These are phyloP conservation scores for Cephus spinipes DNA, from an alignment of 2,888 invertebrate species.

Conservation along the genomic window DNA sequence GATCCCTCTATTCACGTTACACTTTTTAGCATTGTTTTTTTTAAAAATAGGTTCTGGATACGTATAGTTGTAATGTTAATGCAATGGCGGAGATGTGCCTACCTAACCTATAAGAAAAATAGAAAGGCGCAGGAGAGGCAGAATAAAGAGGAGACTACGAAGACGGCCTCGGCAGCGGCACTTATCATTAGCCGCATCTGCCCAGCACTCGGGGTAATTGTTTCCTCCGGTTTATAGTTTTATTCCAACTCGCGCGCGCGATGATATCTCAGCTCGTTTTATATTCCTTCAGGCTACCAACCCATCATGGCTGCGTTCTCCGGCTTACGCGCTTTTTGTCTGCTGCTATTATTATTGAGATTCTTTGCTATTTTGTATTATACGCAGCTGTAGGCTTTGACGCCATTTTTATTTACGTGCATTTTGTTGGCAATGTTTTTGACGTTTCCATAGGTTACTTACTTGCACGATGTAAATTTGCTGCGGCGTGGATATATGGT, in stretches of 20 bases:
- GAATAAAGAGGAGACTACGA: neutral
- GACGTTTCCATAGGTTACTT: neutral
- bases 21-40: neutral
- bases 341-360: neutral
- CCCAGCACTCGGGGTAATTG: slow-evolving; percentile 61
- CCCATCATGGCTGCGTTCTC: slow-evolving; percentile 47
- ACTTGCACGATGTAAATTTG: neutral
- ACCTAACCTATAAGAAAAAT: neutral
- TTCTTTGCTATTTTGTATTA: neutral
- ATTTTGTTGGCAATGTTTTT: slow-evolving; percentile 15
- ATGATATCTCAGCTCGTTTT: slow-evolving; percentile 63
- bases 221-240: slow-evolving; percentile 66
- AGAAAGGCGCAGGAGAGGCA: neutral
- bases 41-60: neutral
- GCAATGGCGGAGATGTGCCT: neutral
- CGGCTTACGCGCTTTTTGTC: slow-evolving; percentile 10
- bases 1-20: neutral
- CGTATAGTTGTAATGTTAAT: neutral
- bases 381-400: neutral
- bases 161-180: slow-evolving; percentile 34
- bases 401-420: slow-evolving; percentile 26
- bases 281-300: slow-evolving; percentile 56
- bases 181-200: slow-evolving; percentile 65
- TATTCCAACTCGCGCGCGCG: slow-evolving; percentile 59
- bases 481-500: neutral